These are phyloP conservation scores for Synanthedon myopaeformis DNA, from an alignment of 2,888 invertebrate species.

Conservation along the genomic window DNA sequence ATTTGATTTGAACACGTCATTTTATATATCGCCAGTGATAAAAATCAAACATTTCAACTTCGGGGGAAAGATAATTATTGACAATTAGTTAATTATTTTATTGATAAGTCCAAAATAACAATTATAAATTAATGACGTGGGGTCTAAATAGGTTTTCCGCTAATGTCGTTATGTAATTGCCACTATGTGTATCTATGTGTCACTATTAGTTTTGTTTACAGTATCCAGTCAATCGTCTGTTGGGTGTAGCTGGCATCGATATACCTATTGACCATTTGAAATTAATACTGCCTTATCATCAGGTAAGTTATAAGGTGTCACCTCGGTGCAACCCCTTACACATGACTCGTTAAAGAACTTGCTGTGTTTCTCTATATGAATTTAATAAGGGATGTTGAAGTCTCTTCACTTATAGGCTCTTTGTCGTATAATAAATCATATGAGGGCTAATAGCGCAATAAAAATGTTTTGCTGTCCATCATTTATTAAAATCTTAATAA, in stretches of 20 bases:
- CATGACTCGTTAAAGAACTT: too few species aligned
- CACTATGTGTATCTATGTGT: neutral
- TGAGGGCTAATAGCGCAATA: too few species aligned
- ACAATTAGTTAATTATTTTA: neutral
- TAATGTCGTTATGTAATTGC: neutral
- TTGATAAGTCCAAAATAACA: neutral
- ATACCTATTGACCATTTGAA: conserved; percentile 57
- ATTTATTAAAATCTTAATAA: too few species aligned
- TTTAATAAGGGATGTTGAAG: too few species aligned
- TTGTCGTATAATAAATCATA: too few species aligned
- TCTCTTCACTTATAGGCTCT: too few species aligned
- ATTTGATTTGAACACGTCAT: too few species aligned
- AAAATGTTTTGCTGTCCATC: too few species aligned
- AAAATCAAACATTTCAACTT: too few species aligned
- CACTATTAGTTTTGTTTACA: conserved; percentile 13
- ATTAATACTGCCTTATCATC: conserved; percentile 46
- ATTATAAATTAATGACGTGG: neutral
- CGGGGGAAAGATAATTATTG: too few species aligned
- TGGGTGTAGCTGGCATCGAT: conserved; percentile 59
- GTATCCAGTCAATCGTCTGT: conserved; percentile 54
- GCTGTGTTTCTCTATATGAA: too few species aligned
- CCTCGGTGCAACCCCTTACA: neutral
- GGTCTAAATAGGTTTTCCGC: neutral
- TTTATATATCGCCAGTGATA: too few species aligned
- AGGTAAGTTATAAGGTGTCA: conserved; percentile 21